Base-by-base conservation (phyloP, 2,113 vertebrate species). In the Dendrocopos noguchii region DNA sequence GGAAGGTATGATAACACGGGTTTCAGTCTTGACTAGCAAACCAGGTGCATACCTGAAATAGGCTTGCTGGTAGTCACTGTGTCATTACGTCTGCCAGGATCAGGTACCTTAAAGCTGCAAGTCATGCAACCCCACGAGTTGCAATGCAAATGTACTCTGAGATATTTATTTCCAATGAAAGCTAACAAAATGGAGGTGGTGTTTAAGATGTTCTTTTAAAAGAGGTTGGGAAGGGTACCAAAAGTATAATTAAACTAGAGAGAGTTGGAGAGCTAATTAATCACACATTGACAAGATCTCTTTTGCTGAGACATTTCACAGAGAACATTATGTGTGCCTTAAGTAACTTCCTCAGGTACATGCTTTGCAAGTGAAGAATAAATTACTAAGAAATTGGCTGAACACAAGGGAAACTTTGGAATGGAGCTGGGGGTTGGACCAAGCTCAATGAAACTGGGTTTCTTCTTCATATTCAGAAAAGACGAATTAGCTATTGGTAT, bases 201-300 rank as follows among this genome's bases (percentile, higher is more conserved):
- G 33, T 47, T 93, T 42, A 67, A 33, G 18, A 31, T 29, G 4
- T 36, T 64, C 42, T 82, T 87, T 77, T 80, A 60, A 76, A 91
- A 84, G 57, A 60, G 8, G 16, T 22, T 83, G 90, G 76, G 65
- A 94, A 89, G 74, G 80, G 55, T 79, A 93, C 75, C 87, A 80
- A 47, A 95, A 91, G 68, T 71, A 39, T 85, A 96, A 93, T 95
- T 89, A 94, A 87, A 93, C 33, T 60, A 63, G 36, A 91, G 33
- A 73, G 52, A 71, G 21, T 29, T 74, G 81, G 75, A 94, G 68
- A 89, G 56, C 91, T 92, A 91, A 83, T 95, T 95, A 93, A 91
- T 92, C 84, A 83, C 84, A 87, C 33, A 64, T 70, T 92, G 89
- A 92, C 82, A 91, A 87, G 81, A 42, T 83, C 36, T 42, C 67